Conservation (phyloP, 2,113 vertebrate genomes). For the Montifringilla adamsi region DNA sequence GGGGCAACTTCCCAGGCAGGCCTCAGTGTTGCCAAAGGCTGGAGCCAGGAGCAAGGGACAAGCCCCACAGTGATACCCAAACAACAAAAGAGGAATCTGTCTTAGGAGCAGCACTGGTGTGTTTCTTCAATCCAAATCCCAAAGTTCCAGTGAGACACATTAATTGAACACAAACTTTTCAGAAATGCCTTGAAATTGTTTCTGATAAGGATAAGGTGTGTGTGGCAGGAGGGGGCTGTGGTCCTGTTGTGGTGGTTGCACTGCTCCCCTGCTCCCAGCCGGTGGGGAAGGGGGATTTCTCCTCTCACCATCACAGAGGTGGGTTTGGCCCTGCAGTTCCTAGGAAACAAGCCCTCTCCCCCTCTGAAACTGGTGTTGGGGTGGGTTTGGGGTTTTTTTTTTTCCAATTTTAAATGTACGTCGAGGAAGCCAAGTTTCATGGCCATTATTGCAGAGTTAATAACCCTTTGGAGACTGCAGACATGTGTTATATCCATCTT, state of each 20-base stretch:
- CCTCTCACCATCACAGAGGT: neutral
- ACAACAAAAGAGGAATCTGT: neutral
- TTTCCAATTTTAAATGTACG: neutral
- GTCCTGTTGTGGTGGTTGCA: neutral
- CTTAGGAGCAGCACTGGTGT: neutral
- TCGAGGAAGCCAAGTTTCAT: constrained; percentile 45
- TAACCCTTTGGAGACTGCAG: constrained; percentile 63
- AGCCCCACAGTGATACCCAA: neutral
- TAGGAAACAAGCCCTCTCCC: constrained; percentile 11
- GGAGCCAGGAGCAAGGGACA: neutral
- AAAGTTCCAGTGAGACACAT: neutral
- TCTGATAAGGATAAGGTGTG: neutral
- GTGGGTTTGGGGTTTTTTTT: neutral
- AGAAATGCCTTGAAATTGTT: neutral
- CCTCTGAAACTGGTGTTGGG: neutral
- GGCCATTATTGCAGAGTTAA: constrained; percentile 54
- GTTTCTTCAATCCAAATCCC: neutral
- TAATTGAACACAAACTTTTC: neutral
- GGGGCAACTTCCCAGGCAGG: neutral
- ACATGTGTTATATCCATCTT: constrained; percentile 64
- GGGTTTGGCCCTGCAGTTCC: neutral
- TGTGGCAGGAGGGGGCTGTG: neutral
- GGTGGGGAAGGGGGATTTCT: neutral
- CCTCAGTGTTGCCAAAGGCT: neutral
- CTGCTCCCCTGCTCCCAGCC: neutral